Conservation (phyloP, 1,140 invertebrate genomes). For the Hyles vespertilio region DNA sequence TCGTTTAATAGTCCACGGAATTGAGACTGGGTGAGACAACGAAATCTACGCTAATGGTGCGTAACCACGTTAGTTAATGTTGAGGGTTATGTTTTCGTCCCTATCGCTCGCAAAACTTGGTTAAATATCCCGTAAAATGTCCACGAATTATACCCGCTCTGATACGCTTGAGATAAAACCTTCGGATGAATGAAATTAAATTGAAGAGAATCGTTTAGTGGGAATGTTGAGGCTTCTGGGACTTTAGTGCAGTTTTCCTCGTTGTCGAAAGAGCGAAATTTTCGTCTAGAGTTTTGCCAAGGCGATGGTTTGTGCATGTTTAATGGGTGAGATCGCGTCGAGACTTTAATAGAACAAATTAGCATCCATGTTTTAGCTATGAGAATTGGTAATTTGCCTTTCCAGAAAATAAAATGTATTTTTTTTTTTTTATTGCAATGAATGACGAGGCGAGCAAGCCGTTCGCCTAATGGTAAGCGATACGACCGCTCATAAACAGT, state of each 20-base stretch:
- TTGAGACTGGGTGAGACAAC: slow-evolving; percentile 53
- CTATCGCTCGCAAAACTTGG: slow-evolving; percentile 17
- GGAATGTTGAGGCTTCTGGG: slow-evolving; percentile 15
- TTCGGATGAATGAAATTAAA: slow-evolving; percentile 20
- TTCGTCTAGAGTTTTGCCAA: too few species aligned
- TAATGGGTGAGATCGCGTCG: too few species aligned
- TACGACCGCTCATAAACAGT: too few species aligned
- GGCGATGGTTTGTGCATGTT: too few species aligned
- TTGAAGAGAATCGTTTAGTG: slow-evolving; percentile 21
- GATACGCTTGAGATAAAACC: slow-evolving; percentile 13
- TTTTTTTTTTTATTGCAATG: too few species aligned
- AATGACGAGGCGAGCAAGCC: too few species aligned
- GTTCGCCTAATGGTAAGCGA: too few species aligned
- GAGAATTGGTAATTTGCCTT: too few species aligned
- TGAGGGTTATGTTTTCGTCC: slow-evolving; percentile 28
- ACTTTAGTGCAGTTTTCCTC: slow-evolving; percentile 9
- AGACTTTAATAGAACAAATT: too few species aligned
- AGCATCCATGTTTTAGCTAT: too few species aligned
- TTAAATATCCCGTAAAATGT: slow-evolving; percentile 23
- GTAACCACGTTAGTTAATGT: slow-evolving; percentile 51
- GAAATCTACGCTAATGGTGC: slow-evolving; percentile 55
- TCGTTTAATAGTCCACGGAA: slow-evolving; percentile 50
- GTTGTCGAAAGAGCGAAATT: not conserved
- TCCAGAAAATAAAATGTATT: too few species aligned
- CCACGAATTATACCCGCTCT: slow-evolving; percentile 14